These are phyloP conservation scores for Lytechinus variegatus DNA, from an alignment of 35 echinoderm and acorn worm genomes.

Conservation along the genomic window DNA sequence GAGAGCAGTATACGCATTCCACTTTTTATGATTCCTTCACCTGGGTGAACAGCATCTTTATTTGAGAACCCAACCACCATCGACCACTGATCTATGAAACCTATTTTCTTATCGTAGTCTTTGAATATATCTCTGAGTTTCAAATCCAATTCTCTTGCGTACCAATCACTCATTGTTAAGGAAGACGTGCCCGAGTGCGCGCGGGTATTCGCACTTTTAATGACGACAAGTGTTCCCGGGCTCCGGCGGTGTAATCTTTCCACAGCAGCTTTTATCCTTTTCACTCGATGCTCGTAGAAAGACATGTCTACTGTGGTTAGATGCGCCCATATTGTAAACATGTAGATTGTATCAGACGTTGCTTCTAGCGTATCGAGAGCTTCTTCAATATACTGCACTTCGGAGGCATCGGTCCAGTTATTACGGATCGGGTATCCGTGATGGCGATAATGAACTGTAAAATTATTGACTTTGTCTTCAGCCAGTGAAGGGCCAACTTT, in stretches of 20 bases:
- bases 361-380: slow-evolving; percentile 34
- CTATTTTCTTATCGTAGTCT: too few species aligned
- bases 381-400: slow-evolving; percentile 53
- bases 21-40: background rate
- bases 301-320: slow-evolving; percentile 36
- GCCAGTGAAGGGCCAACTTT: slow-evolving; percentile 55
- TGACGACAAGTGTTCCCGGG: too few species aligned
- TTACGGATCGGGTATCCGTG: slow-evolving; percentile 69
- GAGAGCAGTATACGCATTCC: slow-evolving; percentile 42
- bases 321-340: slow-evolving; percentile 58
- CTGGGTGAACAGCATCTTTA: slow-evolving; percentile 31
- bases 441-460: slow-evolving; percentile 52
- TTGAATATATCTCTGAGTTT: too few species aligned
- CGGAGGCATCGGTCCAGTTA: slow-evolving; percentile 23
- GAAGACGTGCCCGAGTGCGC: too few species aligned
- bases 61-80: background rate
- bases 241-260: too few species aligned
- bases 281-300: slow-evolving; percentile 21
- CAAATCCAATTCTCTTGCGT: too few species aligned
- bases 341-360: slow-evolving; percentile 33
- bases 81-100: too few species aligned
- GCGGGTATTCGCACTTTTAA: too few species aligned
- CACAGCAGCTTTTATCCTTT: too few species aligned
- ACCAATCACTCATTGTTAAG: too few species aligned
- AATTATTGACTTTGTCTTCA: slow-evolving; percentile 20